phyloP scores from a whole-genome alignment of 2,797 vertebrate species.

The Spondyliosoma cantharus region DNA sequence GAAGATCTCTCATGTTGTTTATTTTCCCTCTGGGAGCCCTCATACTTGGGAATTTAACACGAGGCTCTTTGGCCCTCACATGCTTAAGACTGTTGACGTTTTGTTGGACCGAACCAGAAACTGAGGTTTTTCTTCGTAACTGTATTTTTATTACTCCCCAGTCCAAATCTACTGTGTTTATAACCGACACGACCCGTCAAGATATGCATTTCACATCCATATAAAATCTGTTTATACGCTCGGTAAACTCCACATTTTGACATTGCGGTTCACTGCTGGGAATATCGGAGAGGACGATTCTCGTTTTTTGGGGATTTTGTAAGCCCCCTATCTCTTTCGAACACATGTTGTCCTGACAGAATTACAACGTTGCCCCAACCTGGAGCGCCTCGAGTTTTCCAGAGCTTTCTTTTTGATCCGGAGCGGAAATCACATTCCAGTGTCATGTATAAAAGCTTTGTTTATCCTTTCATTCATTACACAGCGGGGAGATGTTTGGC shows the following conservation, averaged over 20 bases:
- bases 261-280: constrained; percentile 29
- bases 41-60: constrained; percentile 39
- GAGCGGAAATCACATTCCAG: constrained; percentile 57
- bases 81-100: constrained; percentile 44
- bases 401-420: constrained; percentile 58
- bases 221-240: constrained; percentile 57
- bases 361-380: constrained; percentile 55
- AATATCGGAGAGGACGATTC: constrained; percentile 36
- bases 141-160: constrained; percentile 53
- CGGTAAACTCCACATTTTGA: constrained; percentile 44
- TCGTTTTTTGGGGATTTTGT: constrained; percentile 29
- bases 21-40: constrained; percentile 62
- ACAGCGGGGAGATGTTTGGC: constrained; percentile 56
- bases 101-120: constrained; percentile 37
- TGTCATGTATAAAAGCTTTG: constrained; percentile 62
- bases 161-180: constrained; percentile 55
- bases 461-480: constrained; percentile 68
- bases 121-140: constrained; percentile 40
- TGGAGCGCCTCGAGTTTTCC: constrained; percentile 48
- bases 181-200: constrained; percentile 27
- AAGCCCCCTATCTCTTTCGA: constrained; percentile 18
- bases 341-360: constrained; percentile 48
- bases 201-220: constrained; percentile 41
- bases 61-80: constrained; percentile 23
- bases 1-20: constrained; percentile 58